phyloP scores from a whole-genome alignment of 2,113 vertebrate genomes.

The Hucho hucho region DNA sequence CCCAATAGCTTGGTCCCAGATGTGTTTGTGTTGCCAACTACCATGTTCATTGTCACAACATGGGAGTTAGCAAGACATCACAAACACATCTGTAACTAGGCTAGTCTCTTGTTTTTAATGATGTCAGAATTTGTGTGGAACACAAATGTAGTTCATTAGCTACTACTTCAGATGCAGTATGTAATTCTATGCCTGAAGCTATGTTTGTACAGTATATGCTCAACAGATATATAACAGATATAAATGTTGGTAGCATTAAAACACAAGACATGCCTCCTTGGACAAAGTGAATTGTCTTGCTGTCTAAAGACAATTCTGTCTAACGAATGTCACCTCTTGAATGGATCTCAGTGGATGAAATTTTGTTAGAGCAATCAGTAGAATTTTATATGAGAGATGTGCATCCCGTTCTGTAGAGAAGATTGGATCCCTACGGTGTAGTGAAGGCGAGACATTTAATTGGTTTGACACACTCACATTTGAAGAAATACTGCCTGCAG shows the following conservation, averaged over 20 bases:
- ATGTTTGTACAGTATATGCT: not conserved
- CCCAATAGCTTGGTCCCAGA: not conserved
- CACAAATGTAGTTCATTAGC: not conserved
- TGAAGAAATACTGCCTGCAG: conserved; percentile 7
- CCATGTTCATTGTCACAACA: no score
- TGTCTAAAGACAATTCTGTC: not conserved
- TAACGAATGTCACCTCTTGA: not conserved
- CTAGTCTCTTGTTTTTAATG: not conserved
- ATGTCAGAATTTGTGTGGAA: no score
- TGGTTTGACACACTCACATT: conserved; percentile 36
- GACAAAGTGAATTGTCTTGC: not conserved
- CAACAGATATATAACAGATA: not conserved
- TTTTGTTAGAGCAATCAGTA: not conserved
- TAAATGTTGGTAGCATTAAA: not conserved
- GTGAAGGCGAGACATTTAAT: conserved; percentile 24
- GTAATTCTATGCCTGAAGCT: not conserved
- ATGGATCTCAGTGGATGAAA: not conserved
- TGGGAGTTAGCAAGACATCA: no score
- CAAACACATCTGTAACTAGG: no score
- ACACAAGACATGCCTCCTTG: not conserved
- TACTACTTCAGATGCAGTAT: not conserved
- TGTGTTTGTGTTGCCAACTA: no score
- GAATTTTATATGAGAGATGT: not conserved
- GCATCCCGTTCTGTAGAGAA: not conserved
- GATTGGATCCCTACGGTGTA: not conserved